Base-by-base conservation (phyloP, 2,113 vertebrate genomes). In the Calyptommatus sinebrachiatus region DNA sequence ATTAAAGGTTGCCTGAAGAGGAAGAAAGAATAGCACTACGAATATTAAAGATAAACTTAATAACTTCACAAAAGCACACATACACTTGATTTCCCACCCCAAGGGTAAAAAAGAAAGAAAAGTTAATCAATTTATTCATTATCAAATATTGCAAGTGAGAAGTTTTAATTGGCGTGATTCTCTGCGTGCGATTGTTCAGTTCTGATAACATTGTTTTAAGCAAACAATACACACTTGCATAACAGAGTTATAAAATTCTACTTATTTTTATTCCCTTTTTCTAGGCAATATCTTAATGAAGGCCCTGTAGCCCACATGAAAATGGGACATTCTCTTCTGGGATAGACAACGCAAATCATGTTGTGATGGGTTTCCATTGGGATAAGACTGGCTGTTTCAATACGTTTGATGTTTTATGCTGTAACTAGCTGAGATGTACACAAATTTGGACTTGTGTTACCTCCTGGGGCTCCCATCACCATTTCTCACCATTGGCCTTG, bases 91-190 rank as follows among this genome's bases (percentile, higher is more conserved):
- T 65, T 28, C 14, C 41, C 62, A 57, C 35, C 16, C 45, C 61
- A 4, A 28, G 63, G 60, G 73, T 41, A 41, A 41, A 41, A 41
- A 41, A 61, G 63, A n/a, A 76, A 76, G 28, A 65, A 48, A 65
- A 22, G 61, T 66, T 76, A 76, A 76, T 65, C 61, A 65, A 48
- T 66, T 76, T 66, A 28, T 26, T 66, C 74, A 28, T 65, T 76
- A 76, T 21, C 61, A 66, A 76, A 76, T 76, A 76, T 65, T 29
- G 46, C 63, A 73, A 66, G 26, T 76, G 74, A 76, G 35, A 66
- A 65, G 46, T 65, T 76, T 76, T 76, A 76, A 76, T 76, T 65
- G 35, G 26, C 63, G 41, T n/a, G 35, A 66, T 76, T 20, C 61
- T 9, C 2, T 66, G 35, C 20, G 41, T 65, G 26, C n/a, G 61